Base-by-base conservation (phyloP, 2,113 vertebrate genomes). In the Phasianus colchicus region DNA sequence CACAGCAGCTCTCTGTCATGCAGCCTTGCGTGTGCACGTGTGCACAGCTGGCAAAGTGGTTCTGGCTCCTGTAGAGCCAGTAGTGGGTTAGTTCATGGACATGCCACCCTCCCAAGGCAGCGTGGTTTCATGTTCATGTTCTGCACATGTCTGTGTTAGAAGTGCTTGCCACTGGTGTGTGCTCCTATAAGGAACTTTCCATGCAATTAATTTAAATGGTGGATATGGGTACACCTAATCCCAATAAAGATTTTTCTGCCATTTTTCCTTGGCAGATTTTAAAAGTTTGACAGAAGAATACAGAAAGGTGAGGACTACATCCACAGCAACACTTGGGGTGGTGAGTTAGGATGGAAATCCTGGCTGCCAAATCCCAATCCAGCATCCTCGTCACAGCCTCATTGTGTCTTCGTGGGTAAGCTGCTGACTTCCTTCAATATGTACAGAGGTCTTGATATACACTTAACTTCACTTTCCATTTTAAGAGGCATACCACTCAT, bases 21-120 rank as follows among this genome's bases (percentile, higher is more conserved):
- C 38, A 60, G 20, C 5, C 6, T 0, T 60, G 36, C 2, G 1
- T 47, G 25, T 13, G 80, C 79, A 83, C 76, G 1, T 47, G 25
- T 13, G 80, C 79, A 83, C 76, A 74, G 34, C 29, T n/a, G 42
- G 80, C 57, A 81, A 77, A 86, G 72, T 57, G 55, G 42, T n/a
- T 86, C 36, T 52, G 47, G 30, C 72, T 70, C 63, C 80, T 71
- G 81, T 21, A 74, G 52, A 69, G 42, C 32, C 40, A 58, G 30
- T 3, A 38, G 22, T 2, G 61, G 42, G 40, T 85, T 69, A 87
- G 57, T 76, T 61, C 21, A 71, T 8, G 21, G 64, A 63, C 10
- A 11, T 9, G 32, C 60, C 66, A 30, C 45, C 64, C 34, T 91
- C 72, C 80, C 32, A 38, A 32, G 34, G 86, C 58, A 0, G 0